Base-by-base conservation (phyloP, 1,140 invertebrate species). In the Tetramorium parvispinum region DNA sequence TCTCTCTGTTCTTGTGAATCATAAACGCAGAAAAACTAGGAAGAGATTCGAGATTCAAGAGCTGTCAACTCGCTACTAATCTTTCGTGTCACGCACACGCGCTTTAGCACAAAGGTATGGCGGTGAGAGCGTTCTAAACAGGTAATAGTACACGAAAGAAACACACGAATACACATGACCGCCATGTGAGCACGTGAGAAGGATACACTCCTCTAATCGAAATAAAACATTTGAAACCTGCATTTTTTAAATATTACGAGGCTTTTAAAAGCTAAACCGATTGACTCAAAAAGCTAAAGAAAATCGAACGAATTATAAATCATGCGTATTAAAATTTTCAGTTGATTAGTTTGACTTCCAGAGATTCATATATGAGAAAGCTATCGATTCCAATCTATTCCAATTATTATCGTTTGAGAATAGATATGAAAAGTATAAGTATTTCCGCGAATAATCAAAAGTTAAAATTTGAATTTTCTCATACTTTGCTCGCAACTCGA, bases 131-230 rank as follows among this genome's bases (percentile, higher is more conserved):
- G 53, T 59, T 32, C 32, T 68, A 63, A 91, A 88, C 81, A 91
- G 90, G 89, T 91, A 89, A 89, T 87, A 91, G 24, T 27, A 77
- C 66, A 49, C 61, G 65, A 66, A 86, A 76, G 59, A 86, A 59
- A 75, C 37, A 85, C 37, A 78, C 55, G 32, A 49, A 61, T 71
- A 53, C 16, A 76, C n/a, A 11, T 46, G n/a, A 59, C 51, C 13
- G n/a, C 37, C 55, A 73, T 70, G 18, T 53, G 51, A 46, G 40
- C 7, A 32, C 6, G 3, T 68, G 18, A 27, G 16, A 71, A 21
- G 55, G 24, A 21, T 46, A 65, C 24, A 10, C 3, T 32, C 1
- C 24, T 32, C 11, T 21, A 43, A 40, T 68, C 3, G 10, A 81
- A 43, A 55, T 70, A 81, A 53, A 55, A 21, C 3, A 32, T 3